A percentile compares a stretch with the other conserved stretches of the same genome.
Conservation (phyloP, 2,888 invertebrate genomes). For the Herminia tarsipennalis region DNA sequence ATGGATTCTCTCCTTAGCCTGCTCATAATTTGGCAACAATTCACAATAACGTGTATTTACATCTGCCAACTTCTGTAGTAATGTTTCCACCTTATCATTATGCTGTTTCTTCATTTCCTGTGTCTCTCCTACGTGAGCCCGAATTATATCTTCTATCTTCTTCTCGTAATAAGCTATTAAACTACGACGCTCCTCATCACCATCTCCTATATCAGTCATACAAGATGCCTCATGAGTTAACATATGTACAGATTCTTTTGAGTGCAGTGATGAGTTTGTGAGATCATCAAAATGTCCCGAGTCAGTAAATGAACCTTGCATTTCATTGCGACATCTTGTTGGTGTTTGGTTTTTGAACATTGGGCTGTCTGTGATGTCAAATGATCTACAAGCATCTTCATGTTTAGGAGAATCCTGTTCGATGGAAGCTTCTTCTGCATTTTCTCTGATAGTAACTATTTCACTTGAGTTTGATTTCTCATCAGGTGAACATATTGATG, state of each 20-base stretch:
- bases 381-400: constrained; percentile 73
- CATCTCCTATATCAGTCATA: constrained; percentile 81
- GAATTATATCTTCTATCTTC: constrained; percentile 90
- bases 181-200: constrained; percentile 88
- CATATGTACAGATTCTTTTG: constrained; percentile 89
- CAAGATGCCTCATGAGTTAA: constrained; percentile 83
- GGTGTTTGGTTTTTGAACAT: constrained; percentile 78
- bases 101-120: constrained; percentile 91
- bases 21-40: constrained; percentile 90
- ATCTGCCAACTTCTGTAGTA: constrained; percentile 90
- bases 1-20: constrained; percentile 89
- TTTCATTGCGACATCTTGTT: constrained; percentile 83
- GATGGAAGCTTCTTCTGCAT: constrained; percentile 76
- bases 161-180: constrained; percentile 90
- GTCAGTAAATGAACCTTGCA: constrained; percentile 92
- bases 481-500: constrained; percentile 91
- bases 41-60: constrained; percentile 92
- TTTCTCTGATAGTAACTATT: constrained; percentile 90
- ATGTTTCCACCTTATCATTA: constrained; percentile 91
- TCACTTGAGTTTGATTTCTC: constrained; percentile 92
- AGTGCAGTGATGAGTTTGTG: constrained; percentile 90
- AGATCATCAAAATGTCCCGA: constrained; percentile 95
- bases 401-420: constrained; percentile 67
- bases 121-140: constrained; percentile 86
- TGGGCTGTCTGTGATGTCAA: constrained; percentile 79